Base-by-base conservation (phyloP, 2,797 vertebrate species). In the Podarcis lilfordi region DNA sequence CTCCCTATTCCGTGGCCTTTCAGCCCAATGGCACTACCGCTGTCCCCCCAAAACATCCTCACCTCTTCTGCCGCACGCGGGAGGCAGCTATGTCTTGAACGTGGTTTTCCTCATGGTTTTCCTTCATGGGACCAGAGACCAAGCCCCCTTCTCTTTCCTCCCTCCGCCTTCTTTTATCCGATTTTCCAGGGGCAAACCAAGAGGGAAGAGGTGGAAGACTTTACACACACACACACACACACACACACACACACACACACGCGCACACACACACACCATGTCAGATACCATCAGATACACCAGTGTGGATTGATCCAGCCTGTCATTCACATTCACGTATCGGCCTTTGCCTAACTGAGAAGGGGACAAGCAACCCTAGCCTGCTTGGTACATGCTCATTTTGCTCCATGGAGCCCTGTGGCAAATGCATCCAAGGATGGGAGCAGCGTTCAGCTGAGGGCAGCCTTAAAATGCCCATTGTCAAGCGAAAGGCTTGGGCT, bases 351-450 rank as follows among this genome's bases (percentile, higher is more conserved):
- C 40, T 29, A 87, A 86, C 87, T 79, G 90, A 92, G 92, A 93
- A 91, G 86, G 89, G 93, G 93, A 88, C 90, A 88, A 93, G 74
- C 90, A 92, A 91, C 92, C 89, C 66, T 94, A 93, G 91, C 93
- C 91, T 91, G 80, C 45, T 0, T 0, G 92, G 93, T 4, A 91
- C 93, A 94, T 94, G 94, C 94, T 93, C 91, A 91, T 93, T 94
- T 93, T 95, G 92, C 92, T 93, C 93, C 93, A 91, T 89, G 92
- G 91, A 94, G 94, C 93, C 90, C 91, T 93, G 91, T 91, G 91
- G 94, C 94, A 94, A 95, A 92, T 86, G 66, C 91, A 81, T 91
- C 94, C 81, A 76, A 90, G 92, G 93, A 88, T 2, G 5, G 90
- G 87, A 92, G 84, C 90, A 87, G 92, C 92, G 92, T 89, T 59